A percentile compares a stretch with the other conserved stretches of the same genome.
Conservation (phyloP, 2,888 invertebrate species). For the Tetheella fluctuosa region DNA sequence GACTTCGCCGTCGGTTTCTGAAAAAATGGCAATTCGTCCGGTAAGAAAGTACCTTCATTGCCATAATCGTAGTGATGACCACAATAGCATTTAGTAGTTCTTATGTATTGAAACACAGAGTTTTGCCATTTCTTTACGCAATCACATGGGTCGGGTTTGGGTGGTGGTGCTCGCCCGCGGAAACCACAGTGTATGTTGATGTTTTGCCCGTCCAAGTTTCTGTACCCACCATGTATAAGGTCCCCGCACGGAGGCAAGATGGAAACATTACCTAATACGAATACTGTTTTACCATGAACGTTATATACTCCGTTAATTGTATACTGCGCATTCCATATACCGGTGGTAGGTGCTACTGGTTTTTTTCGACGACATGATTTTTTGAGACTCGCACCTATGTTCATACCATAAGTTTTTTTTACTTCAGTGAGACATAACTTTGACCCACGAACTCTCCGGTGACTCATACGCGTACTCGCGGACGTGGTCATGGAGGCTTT, state of each 20-base stretch:
- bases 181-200: conserved; percentile 67
- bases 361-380: conserved; percentile 41
- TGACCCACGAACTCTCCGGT: conserved; percentile 40
- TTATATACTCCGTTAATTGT: conserved; percentile 62
- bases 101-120: conserved; percentile 55
- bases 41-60: conserved; percentile 60
- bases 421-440: conserved; percentile 46
- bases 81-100: conserved; percentile 65
- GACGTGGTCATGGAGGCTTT: conserved; percentile 38
- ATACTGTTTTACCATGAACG: conserved; percentile 56
- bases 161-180: conserved; percentile 49
- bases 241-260: conserved; percentile 60
- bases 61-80: conserved; percentile 66
- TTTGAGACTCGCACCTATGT: conserved; percentile 31
- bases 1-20: conserved; percentile 55
- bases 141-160: conserved; percentile 58
- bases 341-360: conserved; percentile 57
- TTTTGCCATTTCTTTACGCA: conserved; percentile 66
- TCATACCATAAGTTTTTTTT: conserved; percentile 62
- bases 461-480: conserved; percentile 35
- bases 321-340: conserved; percentile 60
- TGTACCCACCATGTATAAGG: conserved; percentile 70
- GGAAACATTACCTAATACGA: conserved; percentile 56
- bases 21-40: conserved; percentile 67
- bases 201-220: conserved; percentile 39